Base-by-base conservation (phyloP, 1,140 invertebrate species). In the Melitaea cinxia region DNA sequence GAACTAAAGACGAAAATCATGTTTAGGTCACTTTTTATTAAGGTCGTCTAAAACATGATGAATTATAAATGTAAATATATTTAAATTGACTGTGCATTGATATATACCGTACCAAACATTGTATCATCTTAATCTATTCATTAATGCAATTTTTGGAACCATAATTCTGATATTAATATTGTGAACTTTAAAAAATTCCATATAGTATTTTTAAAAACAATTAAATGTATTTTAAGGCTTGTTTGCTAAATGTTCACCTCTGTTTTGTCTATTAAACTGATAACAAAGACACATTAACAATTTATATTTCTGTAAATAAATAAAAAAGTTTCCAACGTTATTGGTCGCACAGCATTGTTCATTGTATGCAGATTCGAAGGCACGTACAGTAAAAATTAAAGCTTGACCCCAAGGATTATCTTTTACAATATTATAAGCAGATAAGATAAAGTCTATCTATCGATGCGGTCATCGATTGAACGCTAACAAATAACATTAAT, bases 321-420 rank as follows among this genome's bases (percentile, higher is more conserved):
- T 60, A 53, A 66, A 9, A 24, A 45, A 53, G 35, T 49, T 55
- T 66, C 50, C 50, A 66, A 54, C 64, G 56, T 66, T 66, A 66
- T 60, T 66, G 64, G 57, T 33, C 14, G 47, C 50, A 57, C 19
- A 59, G 63, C 64, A 71, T 71, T 71, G 69, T 71, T 66, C 69
- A 72, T 72, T 72, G 69, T 72, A 72, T 72, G 69, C 69, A 72
- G 61, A 72, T 72, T 71, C 52, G 45, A 53, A 66, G 60, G 55
- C 49, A 65, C 63, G 37, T 53, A 66, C 49, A 66, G 60, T 59
- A 66, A 66, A 66, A 66, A 60, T 66, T 66, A 55, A 55, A 60
- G 52, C 56, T 55, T 55, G 24, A 47, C 28, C 17, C 45, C n/a
- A 37, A 37, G 54, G 33, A 23, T 49, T 59, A 59, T 49, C 56